phyloP scores from a whole-genome alignment of 2,113 vertebrate species.

The Aptenodytes forsteri region DNA sequence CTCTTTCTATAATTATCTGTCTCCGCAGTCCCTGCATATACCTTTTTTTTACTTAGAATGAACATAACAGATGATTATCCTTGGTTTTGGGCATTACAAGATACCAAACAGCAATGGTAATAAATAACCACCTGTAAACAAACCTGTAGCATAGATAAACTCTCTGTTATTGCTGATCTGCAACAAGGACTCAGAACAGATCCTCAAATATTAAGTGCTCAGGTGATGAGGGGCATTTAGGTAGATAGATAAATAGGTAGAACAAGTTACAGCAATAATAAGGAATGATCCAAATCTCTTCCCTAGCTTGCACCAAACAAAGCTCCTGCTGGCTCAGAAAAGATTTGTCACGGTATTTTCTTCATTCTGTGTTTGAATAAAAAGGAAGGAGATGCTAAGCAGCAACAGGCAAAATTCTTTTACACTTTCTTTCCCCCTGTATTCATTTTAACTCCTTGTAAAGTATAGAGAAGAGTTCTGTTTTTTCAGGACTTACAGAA shows the following conservation, averaged over 20 bases:
- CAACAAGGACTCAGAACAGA: neutral
- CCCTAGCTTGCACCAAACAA: neutral
- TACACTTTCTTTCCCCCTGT: neutral
- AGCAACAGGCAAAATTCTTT: neutral
- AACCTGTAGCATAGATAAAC: neutral
- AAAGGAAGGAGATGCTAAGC: neutral
- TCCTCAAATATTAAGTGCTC: neutral
- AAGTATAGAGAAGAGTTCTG: neutral
- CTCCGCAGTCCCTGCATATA: neutral
- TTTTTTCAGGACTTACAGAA: neutral
- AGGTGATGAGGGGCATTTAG: neutral
- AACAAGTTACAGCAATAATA: neutral
- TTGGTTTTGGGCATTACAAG: neutral
- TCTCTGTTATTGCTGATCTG: neutral
- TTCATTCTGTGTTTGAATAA: neutral
- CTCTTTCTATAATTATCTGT: conserved; percentile 56
- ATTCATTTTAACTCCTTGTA: neutral
- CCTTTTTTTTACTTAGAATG: neutral
- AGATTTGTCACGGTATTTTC: neutral
- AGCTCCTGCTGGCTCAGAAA: neutral
- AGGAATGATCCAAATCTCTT: neutral
- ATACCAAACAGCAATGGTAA: neutral
- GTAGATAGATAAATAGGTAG: neutral
- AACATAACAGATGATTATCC: neutral
- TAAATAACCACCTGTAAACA: neutral